These are phyloP conservation scores for Psettodes erumei DNA, from an alignment of 2,113 vertebrate genomes.

Conservation along the genomic window DNA sequence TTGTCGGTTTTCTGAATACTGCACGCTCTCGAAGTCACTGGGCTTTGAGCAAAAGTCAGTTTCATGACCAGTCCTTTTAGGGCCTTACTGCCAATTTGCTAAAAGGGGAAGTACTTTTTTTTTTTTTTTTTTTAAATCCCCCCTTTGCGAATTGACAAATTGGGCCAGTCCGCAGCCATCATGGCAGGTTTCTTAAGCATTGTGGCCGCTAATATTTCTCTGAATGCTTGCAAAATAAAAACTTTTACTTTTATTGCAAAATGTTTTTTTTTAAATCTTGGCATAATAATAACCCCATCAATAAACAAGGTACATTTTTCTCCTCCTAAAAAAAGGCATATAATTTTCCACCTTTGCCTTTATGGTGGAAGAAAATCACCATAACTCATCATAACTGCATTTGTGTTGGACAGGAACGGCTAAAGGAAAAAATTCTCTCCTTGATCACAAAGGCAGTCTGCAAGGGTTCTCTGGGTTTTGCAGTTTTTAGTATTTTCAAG, in stretches of 20 bases:
- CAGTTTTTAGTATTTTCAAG: slow-evolving; percentile 45
- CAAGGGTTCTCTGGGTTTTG: slow-evolving; percentile 25
- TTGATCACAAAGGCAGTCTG: slow-evolving; percentile 45
- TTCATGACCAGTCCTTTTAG: slow-evolving; percentile 11
- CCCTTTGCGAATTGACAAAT: slow-evolving; percentile 16
- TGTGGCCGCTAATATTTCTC: slow-evolving; percentile 9
- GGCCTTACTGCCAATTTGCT: slow-evolving; percentile 6
- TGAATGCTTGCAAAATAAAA: slow-evolving; percentile 21
- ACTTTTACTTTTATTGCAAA: slow-evolving; percentile 9
- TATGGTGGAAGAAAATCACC: slow-evolving; percentile 45
- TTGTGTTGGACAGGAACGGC: slow-evolving; percentile 37
- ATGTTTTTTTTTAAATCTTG: slow-evolving; percentile 22
- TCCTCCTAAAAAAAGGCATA: slow-evolving; percentile 21
- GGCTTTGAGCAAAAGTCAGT: slow-evolving; percentile 8
- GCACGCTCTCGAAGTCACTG: slow-evolving; percentile 14
- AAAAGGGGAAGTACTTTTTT: slow-evolving; percentile 15
- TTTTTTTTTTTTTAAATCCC: background rate
- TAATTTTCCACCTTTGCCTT: slow-evolving; percentile 33
- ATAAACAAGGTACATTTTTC: slow-evolving; percentile 35
- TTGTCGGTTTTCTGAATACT: slow-evolving; percentile 26
- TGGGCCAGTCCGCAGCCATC: slow-evolving; percentile 8
- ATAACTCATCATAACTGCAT: slow-evolving; percentile 45
- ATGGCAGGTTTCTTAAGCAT: slow-evolving; percentile 1
- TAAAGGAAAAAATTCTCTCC: slow-evolving; percentile 27
- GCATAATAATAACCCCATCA: slow-evolving; percentile 23